Evolutionary conservation across 2,888 invertebrate genomes (phyloP).

Genomic region (Bombylius discolor): DNA sequence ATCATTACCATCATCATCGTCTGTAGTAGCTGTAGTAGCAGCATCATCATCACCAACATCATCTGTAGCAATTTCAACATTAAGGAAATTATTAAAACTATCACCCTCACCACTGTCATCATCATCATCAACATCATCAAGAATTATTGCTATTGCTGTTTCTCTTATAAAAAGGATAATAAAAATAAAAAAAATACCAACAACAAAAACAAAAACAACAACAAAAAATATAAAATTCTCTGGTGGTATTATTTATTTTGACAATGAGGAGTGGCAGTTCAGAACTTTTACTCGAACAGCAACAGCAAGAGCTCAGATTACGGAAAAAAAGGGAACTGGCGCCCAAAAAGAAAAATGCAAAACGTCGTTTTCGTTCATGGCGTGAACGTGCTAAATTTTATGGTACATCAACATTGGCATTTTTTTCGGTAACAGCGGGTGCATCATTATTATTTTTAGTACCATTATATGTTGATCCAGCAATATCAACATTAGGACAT

Average conservation of each 20-base stretch:
- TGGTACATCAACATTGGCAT: slow-evolving; percentile 54
- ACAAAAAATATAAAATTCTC: background rate
- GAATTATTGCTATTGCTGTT: slow-evolving; percentile 12
- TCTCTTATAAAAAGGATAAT: slow-evolving; percentile 10
- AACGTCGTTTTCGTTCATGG: slow-evolving; percentile 42
- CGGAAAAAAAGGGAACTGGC: slow-evolving; percentile 48
- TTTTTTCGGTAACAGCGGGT: slow-evolving; percentile 57
- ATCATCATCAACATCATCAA: background rate
- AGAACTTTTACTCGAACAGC: slow-evolving; percentile 62
- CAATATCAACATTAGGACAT: slow-evolving; percentile 74
- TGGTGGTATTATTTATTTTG: background rate
- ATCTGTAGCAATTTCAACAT: background rate
- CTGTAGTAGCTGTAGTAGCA: slow-evolving; percentile 11
- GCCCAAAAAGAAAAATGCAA: slow-evolving; percentile 41
- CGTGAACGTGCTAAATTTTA: slow-evolving; percentile 58
- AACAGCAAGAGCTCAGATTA: slow-evolving; percentile 55
- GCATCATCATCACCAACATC: slow-evolving; percentile 7
- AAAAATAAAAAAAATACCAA: background rate
- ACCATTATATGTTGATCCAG: slow-evolving; percentile 70
- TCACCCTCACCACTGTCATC: background rate
- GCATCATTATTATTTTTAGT: slow-evolving; percentile 60
- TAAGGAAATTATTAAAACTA: background rate
- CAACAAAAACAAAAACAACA: background rate
- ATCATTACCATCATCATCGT: background rate
- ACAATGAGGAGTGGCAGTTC: slow-evolving; percentile 62